Evolutionary conservation across 92 coral and sea anemone genomes (phyloP).

Genomic region (Palythoa grandiflora): DNA sequence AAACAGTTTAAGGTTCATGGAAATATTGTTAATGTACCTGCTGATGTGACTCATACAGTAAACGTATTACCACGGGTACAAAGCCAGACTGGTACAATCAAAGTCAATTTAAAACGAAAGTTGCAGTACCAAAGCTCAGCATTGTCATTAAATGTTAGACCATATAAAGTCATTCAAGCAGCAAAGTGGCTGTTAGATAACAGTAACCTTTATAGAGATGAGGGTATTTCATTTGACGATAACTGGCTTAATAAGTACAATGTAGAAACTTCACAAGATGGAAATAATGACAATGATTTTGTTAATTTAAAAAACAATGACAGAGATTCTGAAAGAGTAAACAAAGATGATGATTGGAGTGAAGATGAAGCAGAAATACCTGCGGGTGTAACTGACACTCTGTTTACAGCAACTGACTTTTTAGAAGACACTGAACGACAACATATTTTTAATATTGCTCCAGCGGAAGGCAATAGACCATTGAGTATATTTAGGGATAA

Average conservation of each 20-base stretch:
- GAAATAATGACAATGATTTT: neutral
- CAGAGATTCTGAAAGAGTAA: constrained; percentile 4
- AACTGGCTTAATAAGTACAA: neutral
- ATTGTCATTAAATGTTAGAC: constrained; percentile 2
- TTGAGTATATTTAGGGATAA: constrained; percentile 2
- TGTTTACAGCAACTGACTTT: constrained; percentile 7
- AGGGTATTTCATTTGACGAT: constrained; percentile 6
- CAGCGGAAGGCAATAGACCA: constrained; percentile 7
- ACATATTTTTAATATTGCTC: constrained; percentile 1
- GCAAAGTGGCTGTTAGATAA: constrained; percentile 1
- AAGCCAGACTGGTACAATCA: too few relatives aligned
- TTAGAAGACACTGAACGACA: constrained; percentile 7
- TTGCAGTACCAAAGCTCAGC: constrained; percentile 10
- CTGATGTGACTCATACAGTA: neutral
- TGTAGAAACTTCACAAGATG: constrained; percentile 7
- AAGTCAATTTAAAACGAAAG: neutral
- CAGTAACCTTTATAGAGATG: neutral
- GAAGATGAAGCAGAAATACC: constrained; percentile 1
- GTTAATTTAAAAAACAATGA: neutral
- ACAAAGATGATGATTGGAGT: constrained; percentile 7
- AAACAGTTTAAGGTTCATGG: neutral
- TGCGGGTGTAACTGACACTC: constrained; percentile 7
- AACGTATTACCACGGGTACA: neutral
- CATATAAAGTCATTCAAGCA: constrained; percentile 3
- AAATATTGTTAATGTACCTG: neutral